A percentile compares a stretch with the other conserved stretches of the same genome.
Evolutionary conservation across 2,113 vertebrate genomes (phyloP).

Genomic region (Thamnophis sirtalis): DNA sequence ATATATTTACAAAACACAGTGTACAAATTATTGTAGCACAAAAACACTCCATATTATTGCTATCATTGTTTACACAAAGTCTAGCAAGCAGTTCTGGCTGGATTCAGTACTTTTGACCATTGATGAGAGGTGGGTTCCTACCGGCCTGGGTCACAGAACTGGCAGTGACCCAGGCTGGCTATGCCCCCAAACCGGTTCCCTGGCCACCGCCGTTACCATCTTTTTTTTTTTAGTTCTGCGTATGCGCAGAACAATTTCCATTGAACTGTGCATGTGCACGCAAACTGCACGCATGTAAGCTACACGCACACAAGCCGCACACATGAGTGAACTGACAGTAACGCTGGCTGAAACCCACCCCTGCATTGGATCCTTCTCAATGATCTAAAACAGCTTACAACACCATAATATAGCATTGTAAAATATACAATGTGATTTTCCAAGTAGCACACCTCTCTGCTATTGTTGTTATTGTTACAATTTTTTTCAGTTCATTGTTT

Average conservation of each 20-base stretch:
- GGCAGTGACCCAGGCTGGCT: too few relatives aligned
- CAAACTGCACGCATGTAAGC: too few relatives aligned
- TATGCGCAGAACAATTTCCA: too few relatives aligned
- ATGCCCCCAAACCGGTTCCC: too few relatives aligned
- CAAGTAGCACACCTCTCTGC: not conserved
- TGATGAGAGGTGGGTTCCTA: too few relatives aligned
- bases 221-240: too few relatives aligned
- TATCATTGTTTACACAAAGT: not conserved
- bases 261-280: too few relatives aligned
- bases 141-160: too few relatives aligned
- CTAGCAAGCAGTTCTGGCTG: not conserved
- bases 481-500: not conserved
- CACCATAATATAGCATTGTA: not conserved
- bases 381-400: not conserved
- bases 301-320: too few relatives aligned
- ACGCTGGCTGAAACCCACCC: too few relatives aligned
- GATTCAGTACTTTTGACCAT: not conserved
- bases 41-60: not conserved
- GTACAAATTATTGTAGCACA: slow-evolving; percentile 28
- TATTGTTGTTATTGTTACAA: not conserved
- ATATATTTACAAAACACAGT: not conserved
- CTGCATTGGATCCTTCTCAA: not conserved
- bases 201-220: too few relatives aligned
- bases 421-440: not conserved
- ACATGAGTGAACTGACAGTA: too few relatives aligned